Evolutionary conservation across 2,888 invertebrate genomes (phyloP), one percentile per base, ranked within the genome.

Genomic region (Thecophora atra): DNA sequence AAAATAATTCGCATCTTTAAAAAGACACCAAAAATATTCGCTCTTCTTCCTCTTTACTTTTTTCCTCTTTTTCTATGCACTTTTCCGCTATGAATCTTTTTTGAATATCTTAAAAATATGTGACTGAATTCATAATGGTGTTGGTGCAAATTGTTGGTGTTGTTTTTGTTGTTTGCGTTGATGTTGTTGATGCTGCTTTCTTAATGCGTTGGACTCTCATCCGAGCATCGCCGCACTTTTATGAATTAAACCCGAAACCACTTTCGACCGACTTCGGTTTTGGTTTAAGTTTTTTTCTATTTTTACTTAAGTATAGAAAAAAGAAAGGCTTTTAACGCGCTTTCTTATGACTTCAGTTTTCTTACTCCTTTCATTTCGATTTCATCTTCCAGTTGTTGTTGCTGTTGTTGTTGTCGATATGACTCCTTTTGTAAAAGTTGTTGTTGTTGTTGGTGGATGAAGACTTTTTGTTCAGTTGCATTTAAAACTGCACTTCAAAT

Each of bases 301-400:
- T 52, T 19, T 52, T 52, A 21, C 52, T 21, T 21, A 52, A 58
- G n/a, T n/a, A n/a, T n/a, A n/a, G n/a, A n/a, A n/a, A n/a, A 54
- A 54, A 54, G 54, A 13, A 54, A 54, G 54, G 54, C 54, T 54
- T 54, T 54, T 54, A 37, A 37, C 37, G 37, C 7, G 37, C 37
- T 37, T 37, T 37, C 37, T 37, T 37, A 2, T 37, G 37, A 37
- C 7, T 37, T n/a, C n/a, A n/a, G n/a, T n/a, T n/a, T n/a, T n/a
- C n/a, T n/a, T n/a, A n/a, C n/a, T n/a, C n/a, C 37, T 11, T 37
- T 37, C 11, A 6, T 37, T 37, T 37, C 11, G 37, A 37, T 37
- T 37, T 2, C 37, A 2, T 37, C 37, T 37, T 11, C 37, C 11
- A 37, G 15, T 47, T 47, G 47, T 47, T 8, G 17, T 47, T 15